Percentiles rank a stretch among this genome's conserved stretches.
Conservation (phyloP, 2,113 vertebrate genomes). For the Cygnus atratus region DNA sequence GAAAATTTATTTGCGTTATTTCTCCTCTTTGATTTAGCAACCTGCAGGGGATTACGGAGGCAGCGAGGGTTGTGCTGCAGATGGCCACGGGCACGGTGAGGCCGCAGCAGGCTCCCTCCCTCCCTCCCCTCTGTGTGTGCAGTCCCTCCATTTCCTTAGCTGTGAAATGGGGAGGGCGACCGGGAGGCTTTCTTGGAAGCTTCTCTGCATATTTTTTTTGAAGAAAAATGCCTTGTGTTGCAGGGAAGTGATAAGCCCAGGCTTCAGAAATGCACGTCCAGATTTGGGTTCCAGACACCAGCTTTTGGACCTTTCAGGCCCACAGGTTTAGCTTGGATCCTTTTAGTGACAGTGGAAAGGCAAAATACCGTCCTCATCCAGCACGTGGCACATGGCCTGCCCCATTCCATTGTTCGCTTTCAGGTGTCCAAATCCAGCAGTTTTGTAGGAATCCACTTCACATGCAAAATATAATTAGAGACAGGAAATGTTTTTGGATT, state of each 20-base stretch:
- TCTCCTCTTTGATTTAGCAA: not conserved
- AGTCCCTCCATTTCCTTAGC: slow-evolving; percentile 1
- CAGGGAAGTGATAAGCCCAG: not conserved
- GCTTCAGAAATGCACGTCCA: not conserved
- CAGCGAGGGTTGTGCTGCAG: not conserved
- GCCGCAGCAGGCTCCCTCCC: not conserved
- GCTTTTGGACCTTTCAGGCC: not conserved
- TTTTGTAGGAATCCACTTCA: not conserved
- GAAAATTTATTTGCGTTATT: not conserved
- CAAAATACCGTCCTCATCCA: not conserved
- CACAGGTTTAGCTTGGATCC: not conserved
- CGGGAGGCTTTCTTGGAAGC: not conserved
- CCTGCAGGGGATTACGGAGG: not conserved
- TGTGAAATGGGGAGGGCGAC: not conserved
- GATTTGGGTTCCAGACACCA: not conserved
- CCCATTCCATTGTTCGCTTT: not conserved
- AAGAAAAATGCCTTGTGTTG: not conserved
- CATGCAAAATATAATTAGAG: not conserved
- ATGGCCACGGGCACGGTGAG: not conserved
- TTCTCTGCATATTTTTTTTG: not conserved
- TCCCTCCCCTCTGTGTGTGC: not conserved
- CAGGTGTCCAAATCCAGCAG: not conserved
- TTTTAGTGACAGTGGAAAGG: not conserved
- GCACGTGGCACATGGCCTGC: not conserved
- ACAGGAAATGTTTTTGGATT: not conserved